Conservation (phyloP, 2,113 vertebrate genomes). For the Hypocryptadius cinnamomeus region DNA sequence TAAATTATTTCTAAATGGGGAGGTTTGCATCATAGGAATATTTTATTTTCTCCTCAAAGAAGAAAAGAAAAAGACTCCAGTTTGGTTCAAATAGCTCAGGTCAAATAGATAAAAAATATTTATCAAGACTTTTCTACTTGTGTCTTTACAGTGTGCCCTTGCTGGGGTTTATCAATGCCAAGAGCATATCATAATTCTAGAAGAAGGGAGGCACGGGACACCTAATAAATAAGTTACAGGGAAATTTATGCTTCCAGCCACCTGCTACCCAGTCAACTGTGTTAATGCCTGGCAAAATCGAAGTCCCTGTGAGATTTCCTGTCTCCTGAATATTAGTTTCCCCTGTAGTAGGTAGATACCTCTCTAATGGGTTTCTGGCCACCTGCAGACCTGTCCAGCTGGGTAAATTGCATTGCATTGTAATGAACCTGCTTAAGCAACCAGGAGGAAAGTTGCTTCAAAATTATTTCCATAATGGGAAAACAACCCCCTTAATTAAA, state of each 20-base stretch:
- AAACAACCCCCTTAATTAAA: neutral
- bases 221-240: conserved; percentile 62
- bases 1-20: conserved; percentile 7
- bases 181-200: conserved; percentile 45
- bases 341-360: conserved; percentile 48
- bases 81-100: neutral
- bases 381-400: conserved; percentile 63
- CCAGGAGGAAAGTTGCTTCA: neutral
- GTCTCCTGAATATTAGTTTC: conserved; percentile 61
- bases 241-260: conserved; percentile 64
- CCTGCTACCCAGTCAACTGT: conserved; percentile 65
- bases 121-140: conserved; percentile 15
- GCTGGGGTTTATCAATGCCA: conserved; percentile 30
- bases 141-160: conserved; percentile 46
- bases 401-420: conserved; percentile 41
- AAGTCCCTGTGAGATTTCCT: conserved; percentile 56
- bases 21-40: neutral
- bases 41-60: neutral
- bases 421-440: conserved; percentile 50
- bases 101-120: conserved; percentile 44
- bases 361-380: conserved; percentile 60
- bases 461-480: conserved; percentile 26
- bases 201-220: conserved; percentile 47
- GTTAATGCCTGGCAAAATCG: conserved; percentile 57
- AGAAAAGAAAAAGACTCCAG: neutral